These are phyloP conservation scores for Mythimna lalbum DNA, from an alignment of 2,888 invertebrate species.

Conservation along the genomic window DNA sequence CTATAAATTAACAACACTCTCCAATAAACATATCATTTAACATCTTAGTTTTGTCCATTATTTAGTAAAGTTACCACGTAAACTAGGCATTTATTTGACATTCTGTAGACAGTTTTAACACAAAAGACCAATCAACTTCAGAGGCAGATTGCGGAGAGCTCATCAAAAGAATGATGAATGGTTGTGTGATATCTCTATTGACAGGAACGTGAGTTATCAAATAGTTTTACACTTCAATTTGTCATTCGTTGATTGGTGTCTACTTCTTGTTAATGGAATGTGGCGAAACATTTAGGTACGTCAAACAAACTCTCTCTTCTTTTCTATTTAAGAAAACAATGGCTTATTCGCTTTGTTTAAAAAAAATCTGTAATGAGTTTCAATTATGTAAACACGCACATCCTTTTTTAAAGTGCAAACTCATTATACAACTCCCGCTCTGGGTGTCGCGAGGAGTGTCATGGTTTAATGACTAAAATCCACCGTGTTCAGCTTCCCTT, in stretches of 20 bases:
- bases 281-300: slow-evolving; percentile 53
- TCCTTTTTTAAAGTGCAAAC: not conserved
- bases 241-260: slow-evolving; percentile 58
- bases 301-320: slow-evolving; percentile 67
- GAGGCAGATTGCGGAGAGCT: slow-evolving; percentile 5
- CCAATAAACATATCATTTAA: slow-evolving; percentile 27
- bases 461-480: too few relatives aligned
- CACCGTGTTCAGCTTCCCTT: too few relatives aligned
- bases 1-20: slow-evolving; percentile 21
- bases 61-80: slow-evolving; percentile 16
- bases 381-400: slow-evolving; percentile 3
- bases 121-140: slow-evolving; percentile 5
- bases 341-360: slow-evolving; percentile 54
- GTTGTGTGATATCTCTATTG: slow-evolving; percentile 55
- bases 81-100: slow-evolving; percentile 9
- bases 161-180: slow-evolving; percentile 55
- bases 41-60: slow-evolving; percentile 17
- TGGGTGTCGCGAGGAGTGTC: too few relatives aligned
- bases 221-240: slow-evolving; percentile 60
- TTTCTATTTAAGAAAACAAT: slow-evolving; percentile 62
- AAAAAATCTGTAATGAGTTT: slow-evolving; percentile 17
- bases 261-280: slow-evolving; percentile 57
- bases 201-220: slow-evolving; percentile 50
- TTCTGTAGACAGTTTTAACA: slow-evolving; percentile 8
- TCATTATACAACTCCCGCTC: too few relatives aligned